These are phyloP conservation scores for Chrysina gloriosa DNA, from an alignment of 2,888 invertebrate species.

Conservation along the genomic window DNA sequence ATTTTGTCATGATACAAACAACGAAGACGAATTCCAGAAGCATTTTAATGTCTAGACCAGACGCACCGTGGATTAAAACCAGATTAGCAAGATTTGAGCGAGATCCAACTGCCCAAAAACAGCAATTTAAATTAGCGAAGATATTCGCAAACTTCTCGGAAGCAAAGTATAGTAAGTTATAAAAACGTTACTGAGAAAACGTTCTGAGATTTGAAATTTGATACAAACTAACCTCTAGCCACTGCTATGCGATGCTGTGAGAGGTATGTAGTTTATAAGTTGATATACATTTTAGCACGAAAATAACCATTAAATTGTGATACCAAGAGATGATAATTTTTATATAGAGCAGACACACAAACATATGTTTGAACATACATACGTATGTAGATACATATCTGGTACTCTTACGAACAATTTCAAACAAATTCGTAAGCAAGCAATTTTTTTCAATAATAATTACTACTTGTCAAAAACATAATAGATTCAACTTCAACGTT, in stretches of 20 bases:
- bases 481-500: too few species aligned
- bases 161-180: neutral
- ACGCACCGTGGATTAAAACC: slow-evolving; percentile 11
- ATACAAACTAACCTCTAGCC: neutral
- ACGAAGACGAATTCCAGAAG: neutral
- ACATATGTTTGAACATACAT: too few species aligned
- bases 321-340: too few species aligned
- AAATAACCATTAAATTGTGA: too few species aligned
- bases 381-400: too few species aligned
- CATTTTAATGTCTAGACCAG: neutral
- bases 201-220: neutral
- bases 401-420: too few species aligned
- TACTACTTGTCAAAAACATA: too few species aligned
- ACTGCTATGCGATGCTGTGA: neutral
- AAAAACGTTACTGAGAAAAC: slow-evolving; percentile 1
- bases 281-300: too few species aligned
- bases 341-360: too few species aligned
- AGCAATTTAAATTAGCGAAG: slow-evolving; percentile 15
- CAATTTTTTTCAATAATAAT: too few species aligned
- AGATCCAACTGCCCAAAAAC: neutral
- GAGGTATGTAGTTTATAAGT: neutral
- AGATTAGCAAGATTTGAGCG: slow-evolving; percentile 19
- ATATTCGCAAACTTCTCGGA: slow-evolving; percentile 4
- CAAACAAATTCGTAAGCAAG: too few species aligned
- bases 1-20: too few species aligned